A percentile compares a stretch with the other conserved stretches of the same genome.
Evolutionary conservation across 2,113 vertebrate genomes (phyloP).

Genomic region (Dinomys branickii): DNA sequence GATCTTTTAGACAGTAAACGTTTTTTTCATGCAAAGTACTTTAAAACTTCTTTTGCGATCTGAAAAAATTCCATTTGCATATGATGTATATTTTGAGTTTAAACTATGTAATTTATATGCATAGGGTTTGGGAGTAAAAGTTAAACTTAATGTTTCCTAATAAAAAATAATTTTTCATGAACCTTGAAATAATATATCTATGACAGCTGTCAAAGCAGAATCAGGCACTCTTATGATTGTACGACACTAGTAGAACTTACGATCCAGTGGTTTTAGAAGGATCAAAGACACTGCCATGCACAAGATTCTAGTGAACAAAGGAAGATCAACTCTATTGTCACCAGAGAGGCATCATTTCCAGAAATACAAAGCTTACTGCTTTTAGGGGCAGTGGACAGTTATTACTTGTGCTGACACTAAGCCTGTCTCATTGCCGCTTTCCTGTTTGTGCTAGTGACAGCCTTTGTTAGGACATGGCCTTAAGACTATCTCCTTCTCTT

Average conservation of each 20-base stretch:
- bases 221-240: rapidly evolving
- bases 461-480: rapidly evolving
- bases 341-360: background rate
- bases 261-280: background rate
- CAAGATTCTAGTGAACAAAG: background rate
- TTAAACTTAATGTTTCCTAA: background rate
- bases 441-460: rapidly evolving
- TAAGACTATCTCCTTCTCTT: background rate
- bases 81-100: background rate
- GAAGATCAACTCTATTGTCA: rapidly evolving
- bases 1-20: background rate
- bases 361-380: background rate
- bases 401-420: background rate
- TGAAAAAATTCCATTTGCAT: background rate
- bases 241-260: background rate
- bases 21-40: background rate
- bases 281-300: background rate
- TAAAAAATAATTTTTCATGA: background rate
- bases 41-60: background rate
- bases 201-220: background rate
- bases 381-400: too few relatives aligned
- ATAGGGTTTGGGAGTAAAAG: background rate
- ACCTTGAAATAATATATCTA: background rate
- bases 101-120: background rate
- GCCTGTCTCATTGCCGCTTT: background rate